A percentile compares a stretch with the other conserved stretches of the same genome.
Conservation (phyloP, 2,113 vertebrate species). For the Oryzias curvinotus region DNA sequence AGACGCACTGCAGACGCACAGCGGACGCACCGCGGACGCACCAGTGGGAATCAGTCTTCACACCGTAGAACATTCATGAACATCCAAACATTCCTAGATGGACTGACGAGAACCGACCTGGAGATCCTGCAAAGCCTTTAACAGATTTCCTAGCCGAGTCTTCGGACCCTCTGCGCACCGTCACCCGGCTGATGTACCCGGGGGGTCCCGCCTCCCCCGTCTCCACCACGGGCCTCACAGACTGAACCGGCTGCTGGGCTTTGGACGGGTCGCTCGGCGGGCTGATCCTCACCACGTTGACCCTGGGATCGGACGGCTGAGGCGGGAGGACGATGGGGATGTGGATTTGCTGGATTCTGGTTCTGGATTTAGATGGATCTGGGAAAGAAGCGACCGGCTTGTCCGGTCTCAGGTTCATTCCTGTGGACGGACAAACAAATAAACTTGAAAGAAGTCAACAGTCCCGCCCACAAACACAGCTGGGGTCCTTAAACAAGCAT, state of each 20-base stretch:
- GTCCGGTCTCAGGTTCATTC: conserved; percentile 54
- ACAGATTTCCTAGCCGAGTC: conserved; percentile 71
- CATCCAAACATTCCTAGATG: too few relatives aligned
- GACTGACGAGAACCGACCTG: conserved; percentile 74
- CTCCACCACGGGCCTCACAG: conserved; percentile 74
- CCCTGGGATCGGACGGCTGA: conserved; percentile 39
- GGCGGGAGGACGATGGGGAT: conserved; percentile 70
- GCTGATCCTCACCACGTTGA: conserved; percentile 31
- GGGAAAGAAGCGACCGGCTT: conserved; percentile 38
- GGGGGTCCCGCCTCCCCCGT: conserved; percentile 92
- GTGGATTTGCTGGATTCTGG: conserved; percentile 67
- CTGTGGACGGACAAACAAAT: conserved; percentile 27
- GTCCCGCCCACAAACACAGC: too few relatives aligned
- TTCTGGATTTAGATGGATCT: conserved; percentile 40
- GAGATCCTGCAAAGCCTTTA: conserved; percentile 88
- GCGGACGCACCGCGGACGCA: too few relatives aligned
- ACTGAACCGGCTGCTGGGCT: conserved; percentile 43
- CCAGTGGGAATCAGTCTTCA: too few relatives aligned
- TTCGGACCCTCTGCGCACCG: conserved; percentile 72
- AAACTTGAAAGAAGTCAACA: conserved; percentile 1
- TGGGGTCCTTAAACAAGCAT: too few relatives aligned
- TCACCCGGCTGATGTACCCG: conserved; percentile 77
- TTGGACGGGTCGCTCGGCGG: conserved; percentile 34
- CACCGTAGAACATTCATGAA: too few relatives aligned
- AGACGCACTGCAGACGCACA: too few relatives aligned